Evolutionary conservation across 2,113 vertebrate species (phyloP).

Genomic region (Antennarius striatus): DNA sequence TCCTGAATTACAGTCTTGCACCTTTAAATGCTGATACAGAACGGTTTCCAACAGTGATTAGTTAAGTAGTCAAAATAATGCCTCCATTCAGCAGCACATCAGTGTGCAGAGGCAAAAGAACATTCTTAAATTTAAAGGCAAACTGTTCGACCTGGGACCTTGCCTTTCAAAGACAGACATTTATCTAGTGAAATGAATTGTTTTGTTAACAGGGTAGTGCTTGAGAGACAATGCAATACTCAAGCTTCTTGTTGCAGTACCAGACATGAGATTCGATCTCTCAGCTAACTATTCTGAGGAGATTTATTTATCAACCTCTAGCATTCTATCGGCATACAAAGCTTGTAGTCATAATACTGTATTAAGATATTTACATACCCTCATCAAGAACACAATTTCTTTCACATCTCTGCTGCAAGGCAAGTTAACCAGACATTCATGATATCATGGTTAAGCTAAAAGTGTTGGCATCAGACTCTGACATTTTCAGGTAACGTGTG

Average conservation of each 20-base stretch:
- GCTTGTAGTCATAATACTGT: slow-evolving; percentile 8
- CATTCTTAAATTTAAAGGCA: slow-evolving; percentile 64
- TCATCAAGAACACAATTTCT: slow-evolving; percentile 25
- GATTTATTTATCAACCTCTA: slow-evolving; percentile 16
- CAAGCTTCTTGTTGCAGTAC: slow-evolving; percentile 28
- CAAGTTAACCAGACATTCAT: slow-evolving; percentile 60
- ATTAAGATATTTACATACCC: slow-evolving; percentile 37
- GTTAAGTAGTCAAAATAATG: slow-evolving; percentile 73
- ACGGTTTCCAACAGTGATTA: slow-evolving; percentile 73
- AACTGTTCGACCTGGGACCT: slow-evolving; percentile 47
- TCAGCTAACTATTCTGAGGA: slow-evolving; percentile 4
- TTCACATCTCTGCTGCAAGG: slow-evolving; percentile 47
- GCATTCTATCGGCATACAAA: slow-evolving; percentile 10
- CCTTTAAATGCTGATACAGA: slow-evolving; percentile 73
- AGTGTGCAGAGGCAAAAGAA: slow-evolving; percentile 38
- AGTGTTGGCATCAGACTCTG: slow-evolving; percentile 53
- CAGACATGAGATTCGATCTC: slow-evolving; percentile 7
- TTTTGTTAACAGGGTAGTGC: slow-evolving; percentile 54
- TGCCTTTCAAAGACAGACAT: slow-evolving; percentile 70
- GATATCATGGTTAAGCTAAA: slow-evolving; percentile 66
- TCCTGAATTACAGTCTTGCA: slow-evolving; percentile 73
- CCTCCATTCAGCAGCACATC: slow-evolving; percentile 59
- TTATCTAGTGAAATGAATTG: slow-evolving; percentile 60
- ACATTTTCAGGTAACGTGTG: slow-evolving; percentile 62
- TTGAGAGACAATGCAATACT: slow-evolving; percentile 60